Evolutionary conservation across 2,888 invertebrate genomes (phyloP), one percentile per base, ranked within the genome.

Genomic region (Troides oblongomaculatus): DNA sequence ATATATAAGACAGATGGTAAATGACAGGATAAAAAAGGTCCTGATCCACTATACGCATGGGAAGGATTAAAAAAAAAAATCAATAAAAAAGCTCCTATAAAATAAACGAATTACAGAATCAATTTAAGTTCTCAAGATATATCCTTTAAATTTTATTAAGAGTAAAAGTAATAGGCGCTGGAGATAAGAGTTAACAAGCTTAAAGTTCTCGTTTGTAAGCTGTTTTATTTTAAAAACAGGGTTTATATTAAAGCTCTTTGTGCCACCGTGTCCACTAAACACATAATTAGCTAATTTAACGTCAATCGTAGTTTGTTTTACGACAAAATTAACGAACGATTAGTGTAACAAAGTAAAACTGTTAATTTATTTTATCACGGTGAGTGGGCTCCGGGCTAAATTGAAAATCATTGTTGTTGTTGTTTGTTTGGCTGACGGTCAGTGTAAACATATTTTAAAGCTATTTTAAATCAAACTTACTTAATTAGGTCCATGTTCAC

Each of bases 391-490:
- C 36, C 30, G 36, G 65, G 65, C 69, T 65, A 69, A 69, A 69
- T 69, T 69, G 69, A 69, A 65, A 69, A 69, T 65, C 69, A 65
- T 69, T 62, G 69, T 65, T 56, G 67, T 67, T 69, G 65, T 65
- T 69, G 69, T 65, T 69, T 69, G 69, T 65, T 69, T 36, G 23
- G 60, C 30, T 43, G 68, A 56, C 61, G 64, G 64, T 65, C 65
- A 61, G 43, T 18, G 61, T 57, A 65, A 69, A 69, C 57, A 58
- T 65, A 46, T 65, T 68, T 46, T 64, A 56, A 64, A 56, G 14
- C 61, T 61, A 53, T 18, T 61, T 69, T 65, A 58, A 65, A 57
- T 56, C 66, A 69, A 65, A 64, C 72, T 71, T 61, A 62, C 61
- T 64, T 68, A 53, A 64, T 69, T 64, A 64, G 58, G 50, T 64